phyloP scores from a whole-genome alignment of 2,888 invertebrate species.

The Petrolisthes cinctipes region DNA sequence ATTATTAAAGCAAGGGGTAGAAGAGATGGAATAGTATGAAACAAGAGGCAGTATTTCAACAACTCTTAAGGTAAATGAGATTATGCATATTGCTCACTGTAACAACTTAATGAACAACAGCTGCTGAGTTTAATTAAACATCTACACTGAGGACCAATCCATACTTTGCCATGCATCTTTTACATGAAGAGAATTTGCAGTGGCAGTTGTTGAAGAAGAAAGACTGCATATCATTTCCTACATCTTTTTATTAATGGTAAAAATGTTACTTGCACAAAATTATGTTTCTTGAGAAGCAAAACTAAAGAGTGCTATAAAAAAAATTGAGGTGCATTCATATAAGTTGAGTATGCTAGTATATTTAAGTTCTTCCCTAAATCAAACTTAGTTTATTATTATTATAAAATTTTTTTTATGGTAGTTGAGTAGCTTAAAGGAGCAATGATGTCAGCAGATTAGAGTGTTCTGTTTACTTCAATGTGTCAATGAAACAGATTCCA shows the following conservation, averaged over 20 bases:
- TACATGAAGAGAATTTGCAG: neutral
- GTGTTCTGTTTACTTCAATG: too few species aligned
- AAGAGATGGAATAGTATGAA: conserved; percentile 24
- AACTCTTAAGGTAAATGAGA: conserved; percentile 13
- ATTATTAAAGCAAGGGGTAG: conserved; percentile 28
- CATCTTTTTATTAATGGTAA: neutral
- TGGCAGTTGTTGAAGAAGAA: neutral
- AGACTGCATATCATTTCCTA: conserved; percentile 4
- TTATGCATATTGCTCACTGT: neutral
- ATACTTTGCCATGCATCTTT: neutral
- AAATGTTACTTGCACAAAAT: conserved; percentile 6
- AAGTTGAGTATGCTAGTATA: conserved; percentile 5
- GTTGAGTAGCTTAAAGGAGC: neutral
- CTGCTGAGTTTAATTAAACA: neutral
- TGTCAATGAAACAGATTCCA: too few species aligned
- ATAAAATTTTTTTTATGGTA: neutral
- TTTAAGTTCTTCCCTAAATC: conserved; percentile 2
- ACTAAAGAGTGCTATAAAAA: neutral
- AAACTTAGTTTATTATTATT: neutral
- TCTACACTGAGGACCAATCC: conserved; percentile 6
- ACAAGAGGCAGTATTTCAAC: conserved; percentile 12
- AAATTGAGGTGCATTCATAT: neutral
- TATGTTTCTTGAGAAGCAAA: neutral
- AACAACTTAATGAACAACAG: neutral
- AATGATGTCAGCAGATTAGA: too few species aligned